phyloP scores from a whole-genome alignment of 2,888 invertebrate genomes.

The Aphidius colemani region DNA sequence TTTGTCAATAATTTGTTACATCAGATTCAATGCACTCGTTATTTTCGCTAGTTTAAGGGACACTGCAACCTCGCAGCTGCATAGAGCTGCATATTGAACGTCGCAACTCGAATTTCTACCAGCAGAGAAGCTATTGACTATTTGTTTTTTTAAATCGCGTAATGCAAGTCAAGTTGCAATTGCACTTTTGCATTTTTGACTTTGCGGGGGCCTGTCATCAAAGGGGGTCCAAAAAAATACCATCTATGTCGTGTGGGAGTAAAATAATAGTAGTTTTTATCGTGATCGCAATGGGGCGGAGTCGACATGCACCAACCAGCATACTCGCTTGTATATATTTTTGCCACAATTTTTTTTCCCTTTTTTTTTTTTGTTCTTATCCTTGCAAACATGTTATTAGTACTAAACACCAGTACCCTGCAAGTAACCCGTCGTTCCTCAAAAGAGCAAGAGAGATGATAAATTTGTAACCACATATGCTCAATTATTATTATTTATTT shows the following conservation, averaged over 20 bases:
- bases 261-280: constrained; percentile 53
- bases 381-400: constrained; percentile 42
- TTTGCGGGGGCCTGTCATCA: constrained; percentile 24
- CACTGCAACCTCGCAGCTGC: too few species aligned
- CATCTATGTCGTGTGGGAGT: constrained; percentile 47
- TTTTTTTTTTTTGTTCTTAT: constrained; percentile 8
- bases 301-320: constrained; percentile 52
- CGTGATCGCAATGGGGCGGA: constrained; percentile 51
- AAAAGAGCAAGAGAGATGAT: too few species aligned
- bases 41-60: too few species aligned
- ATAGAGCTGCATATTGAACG: too few species aligned
- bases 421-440: too few species aligned
- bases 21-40: too few species aligned
- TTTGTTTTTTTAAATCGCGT: too few species aligned
- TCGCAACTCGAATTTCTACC: too few species aligned
- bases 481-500: constrained; percentile 1
- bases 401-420: constrained; percentile 40
- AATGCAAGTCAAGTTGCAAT: too few species aligned
- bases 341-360: constrained; percentile 41
- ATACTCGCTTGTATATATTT: constrained; percentile 44
- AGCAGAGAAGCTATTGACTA: too few species aligned
- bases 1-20: too few species aligned
- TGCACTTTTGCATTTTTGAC: constrained; percentile 24
- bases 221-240: constrained; percentile 3
- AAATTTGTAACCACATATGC: neutral